Percentiles rank a stretch among this genome's conserved stretches.
Conservation (phyloP, 2,113 vertebrate genomes). For the Eptesicus fuscus region DNA sequence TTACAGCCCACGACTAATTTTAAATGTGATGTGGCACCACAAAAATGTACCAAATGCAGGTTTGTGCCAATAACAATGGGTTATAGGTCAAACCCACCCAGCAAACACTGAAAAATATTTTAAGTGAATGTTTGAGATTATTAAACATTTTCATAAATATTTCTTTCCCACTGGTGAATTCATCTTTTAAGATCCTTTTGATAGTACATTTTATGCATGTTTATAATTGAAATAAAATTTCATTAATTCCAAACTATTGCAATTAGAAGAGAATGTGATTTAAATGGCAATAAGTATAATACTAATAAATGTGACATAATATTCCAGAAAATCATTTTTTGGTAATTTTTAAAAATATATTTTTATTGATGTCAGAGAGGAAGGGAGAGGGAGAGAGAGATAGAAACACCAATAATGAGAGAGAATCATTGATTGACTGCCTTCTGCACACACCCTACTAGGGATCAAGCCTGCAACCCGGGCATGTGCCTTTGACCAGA, state of each 20-base stretch:
- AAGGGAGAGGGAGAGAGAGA: too few relatives aligned
- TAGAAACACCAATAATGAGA: too few relatives aligned
- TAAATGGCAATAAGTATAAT: background rate
- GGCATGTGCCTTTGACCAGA: too few relatives aligned
- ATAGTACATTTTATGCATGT: background rate
- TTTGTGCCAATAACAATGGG: background rate
- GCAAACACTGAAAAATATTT: background rate
- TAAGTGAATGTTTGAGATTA: background rate
- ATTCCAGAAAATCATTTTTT: background rate
- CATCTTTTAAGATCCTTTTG: background rate
- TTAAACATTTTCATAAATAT: background rate
- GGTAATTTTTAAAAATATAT: background rate
- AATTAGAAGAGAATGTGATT: background rate
- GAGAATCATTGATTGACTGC: too few relatives aligned
- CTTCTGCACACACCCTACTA: too few relatives aligned
- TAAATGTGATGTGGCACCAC: background rate
- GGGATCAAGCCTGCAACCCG: too few relatives aligned
- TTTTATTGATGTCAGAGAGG: too few relatives aligned
- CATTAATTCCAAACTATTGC: background rate
- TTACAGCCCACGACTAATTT: conserved; percentile 27
- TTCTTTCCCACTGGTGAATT: background rate
- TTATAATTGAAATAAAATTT: background rate
- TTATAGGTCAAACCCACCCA: background rate
- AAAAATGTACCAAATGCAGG: background rate
- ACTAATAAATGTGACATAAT: background rate